phyloP scores from a whole-genome alignment of 2,797 vertebrate species.

The Psittacula derbiana region DNA sequence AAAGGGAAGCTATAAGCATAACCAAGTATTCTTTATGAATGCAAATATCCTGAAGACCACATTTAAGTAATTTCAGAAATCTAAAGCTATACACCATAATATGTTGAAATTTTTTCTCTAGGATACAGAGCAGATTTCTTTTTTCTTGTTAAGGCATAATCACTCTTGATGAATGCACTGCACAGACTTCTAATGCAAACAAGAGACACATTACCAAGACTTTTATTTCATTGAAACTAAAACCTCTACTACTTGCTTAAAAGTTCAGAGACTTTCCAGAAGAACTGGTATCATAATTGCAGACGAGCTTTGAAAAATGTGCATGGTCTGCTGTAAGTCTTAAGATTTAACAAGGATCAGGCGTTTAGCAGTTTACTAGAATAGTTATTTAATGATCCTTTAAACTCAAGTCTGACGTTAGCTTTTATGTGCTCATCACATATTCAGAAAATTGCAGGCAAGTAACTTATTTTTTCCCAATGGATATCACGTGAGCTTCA shows the following conservation, averaged over 20 bases:
- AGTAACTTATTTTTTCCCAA: not conserved
- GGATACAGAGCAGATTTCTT: not conserved
- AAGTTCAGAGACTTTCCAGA: not conserved
- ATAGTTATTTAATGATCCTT: not conserved
- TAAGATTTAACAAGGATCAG: not conserved
- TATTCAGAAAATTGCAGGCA: not conserved
- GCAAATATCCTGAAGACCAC: conserved; percentile 66
- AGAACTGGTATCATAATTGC: not conserved
- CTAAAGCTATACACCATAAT: conserved; percentile 25
- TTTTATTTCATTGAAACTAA: not conserved
- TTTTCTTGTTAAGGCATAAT: conserved; percentile 25
- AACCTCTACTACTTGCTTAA: not conserved
- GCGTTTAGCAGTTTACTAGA: not conserved
- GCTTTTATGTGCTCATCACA: not conserved
- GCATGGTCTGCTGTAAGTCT: not conserved
- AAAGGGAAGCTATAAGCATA: conserved; percentile 66
- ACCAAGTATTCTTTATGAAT: conserved; percentile 70
- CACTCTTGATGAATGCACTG: not conserved
- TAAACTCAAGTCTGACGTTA: not conserved
- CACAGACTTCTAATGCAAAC: not conserved
- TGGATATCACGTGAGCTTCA: not conserved
- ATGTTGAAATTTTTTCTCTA: not conserved
- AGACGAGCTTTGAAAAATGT: not conserved
- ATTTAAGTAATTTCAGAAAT: conserved; percentile 70
- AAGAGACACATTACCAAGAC: not conserved